Conservation (phyloP, 1,140 invertebrate species). For the Pogonus chalceus region DNA sequence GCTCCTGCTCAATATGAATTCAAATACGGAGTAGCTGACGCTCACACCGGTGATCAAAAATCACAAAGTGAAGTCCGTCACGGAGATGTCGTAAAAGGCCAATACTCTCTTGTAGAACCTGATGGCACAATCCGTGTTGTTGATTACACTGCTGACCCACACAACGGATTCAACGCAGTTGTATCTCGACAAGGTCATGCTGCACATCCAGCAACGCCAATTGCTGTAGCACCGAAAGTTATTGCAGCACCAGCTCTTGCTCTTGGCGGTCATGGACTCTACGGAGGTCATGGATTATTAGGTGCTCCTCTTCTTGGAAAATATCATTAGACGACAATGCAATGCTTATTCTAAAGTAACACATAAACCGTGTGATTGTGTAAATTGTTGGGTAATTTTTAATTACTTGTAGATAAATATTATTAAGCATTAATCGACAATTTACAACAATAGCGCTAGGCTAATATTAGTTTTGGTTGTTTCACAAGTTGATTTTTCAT, state of each 20-base stretch:
- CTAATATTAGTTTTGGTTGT: too few relatives aligned
- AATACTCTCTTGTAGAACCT: slow-evolving; percentile 37
- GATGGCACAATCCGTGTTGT: slow-evolving; percentile 38
- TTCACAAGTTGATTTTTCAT: too few relatives aligned
- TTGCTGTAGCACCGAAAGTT: not conserved
- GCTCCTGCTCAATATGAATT: slow-evolving; percentile 49
- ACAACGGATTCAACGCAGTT: slow-evolving; percentile 36
- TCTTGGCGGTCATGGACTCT: slow-evolving; percentile 19
- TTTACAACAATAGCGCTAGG: too few relatives aligned
- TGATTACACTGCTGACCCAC: slow-evolving; percentile 36
- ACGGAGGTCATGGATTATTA: not conserved
- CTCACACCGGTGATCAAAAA: slow-evolving; percentile 55
- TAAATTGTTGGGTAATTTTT: too few relatives aligned
- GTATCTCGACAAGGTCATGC: slow-evolving; percentile 27
- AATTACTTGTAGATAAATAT: too few relatives aligned
- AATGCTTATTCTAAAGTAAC: too few relatives aligned
- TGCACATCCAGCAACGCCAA: not conserved
- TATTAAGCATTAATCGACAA: too few relatives aligned
- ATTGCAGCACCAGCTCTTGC: slow-evolving; percentile 10
- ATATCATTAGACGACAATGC: too few relatives aligned
- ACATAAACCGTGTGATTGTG: too few relatives aligned
- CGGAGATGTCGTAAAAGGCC: slow-evolving; percentile 49
- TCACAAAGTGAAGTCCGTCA: slow-evolving; percentile 49
- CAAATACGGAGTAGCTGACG: slow-evolving; percentile 56
- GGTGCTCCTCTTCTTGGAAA: not conserved